These are phyloP conservation scores for Philonicus albiceps DNA, from an alignment of 2,888 invertebrate genomes.

Conservation along the genomic window DNA sequence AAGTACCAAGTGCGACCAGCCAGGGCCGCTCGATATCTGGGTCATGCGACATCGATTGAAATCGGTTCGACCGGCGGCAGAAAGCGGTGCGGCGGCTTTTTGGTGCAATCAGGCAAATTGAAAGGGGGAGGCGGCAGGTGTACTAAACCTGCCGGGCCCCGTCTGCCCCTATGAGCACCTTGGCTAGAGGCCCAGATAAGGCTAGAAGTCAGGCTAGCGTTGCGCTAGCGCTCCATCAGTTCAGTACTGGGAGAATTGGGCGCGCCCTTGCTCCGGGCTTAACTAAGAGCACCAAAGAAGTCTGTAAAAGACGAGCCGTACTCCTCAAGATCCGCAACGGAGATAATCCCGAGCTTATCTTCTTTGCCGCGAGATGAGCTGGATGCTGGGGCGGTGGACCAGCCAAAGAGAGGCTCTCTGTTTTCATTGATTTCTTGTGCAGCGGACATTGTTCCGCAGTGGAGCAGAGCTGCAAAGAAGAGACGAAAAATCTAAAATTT, in stretches of 20 bases:
- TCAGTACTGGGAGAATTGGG: neutral
- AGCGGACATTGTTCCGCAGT: neutral
- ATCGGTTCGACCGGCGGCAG: neutral
- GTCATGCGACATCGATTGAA: slow-evolving; percentile 33
- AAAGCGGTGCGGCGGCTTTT: neutral
- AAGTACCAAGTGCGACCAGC: neutral
- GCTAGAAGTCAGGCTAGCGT: neutral
- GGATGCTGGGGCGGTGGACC: neutral
- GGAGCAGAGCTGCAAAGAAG: neutral
- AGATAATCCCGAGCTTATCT: neutral
- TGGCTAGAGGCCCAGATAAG: neutral
- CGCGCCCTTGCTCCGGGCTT: slow-evolving; percentile 27
- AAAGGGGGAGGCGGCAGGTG: neutral
- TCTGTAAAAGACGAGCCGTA: neutral
- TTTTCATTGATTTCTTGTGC: slow-evolving; percentile 10
- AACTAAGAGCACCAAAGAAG: neutral
- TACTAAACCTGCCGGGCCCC: neutral
- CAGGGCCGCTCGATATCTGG: slow-evolving; percentile 2
- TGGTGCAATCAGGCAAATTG: slow-evolving; percentile 20
- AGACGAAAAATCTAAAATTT: neutral
- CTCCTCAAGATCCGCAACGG: neutral
- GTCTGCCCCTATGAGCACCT: neutral
- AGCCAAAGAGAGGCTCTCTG: neutral
- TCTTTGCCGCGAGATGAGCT: neutral
- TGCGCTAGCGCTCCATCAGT: neutral